A percentile compares a stretch with the other conserved stretches of the same genome.
Evolutionary conservation across 2,797 vertebrate genomes (phyloP).

Genomic region (Enteromius trimaculatus): DNA sequence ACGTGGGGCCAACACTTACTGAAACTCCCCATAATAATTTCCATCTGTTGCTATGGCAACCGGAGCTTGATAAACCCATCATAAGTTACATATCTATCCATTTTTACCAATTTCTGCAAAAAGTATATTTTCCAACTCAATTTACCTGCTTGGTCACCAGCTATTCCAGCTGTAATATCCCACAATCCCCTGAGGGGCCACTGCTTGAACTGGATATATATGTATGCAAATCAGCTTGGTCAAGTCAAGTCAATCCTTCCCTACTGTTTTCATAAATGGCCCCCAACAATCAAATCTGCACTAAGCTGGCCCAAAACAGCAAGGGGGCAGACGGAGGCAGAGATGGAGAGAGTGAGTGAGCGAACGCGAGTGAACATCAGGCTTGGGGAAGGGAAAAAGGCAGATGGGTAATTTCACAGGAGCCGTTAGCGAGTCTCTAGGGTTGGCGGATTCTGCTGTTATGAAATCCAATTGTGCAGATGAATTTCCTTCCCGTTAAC

Average conservation of each 20-base stretch:
- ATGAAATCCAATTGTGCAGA: conserved; percentile 50
- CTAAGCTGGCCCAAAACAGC: conserved; percentile 32
- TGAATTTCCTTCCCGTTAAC: conserved; percentile 55
- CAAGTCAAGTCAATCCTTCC: conserved; percentile 53
- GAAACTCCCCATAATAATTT: conserved; percentile 38
- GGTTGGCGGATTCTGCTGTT: conserved; percentile 41
- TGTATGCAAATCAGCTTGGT: conserved; percentile 56
- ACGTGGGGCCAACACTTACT: not conserved
- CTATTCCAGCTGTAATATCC: conserved; percentile 44
- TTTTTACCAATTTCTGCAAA: conserved; percentile 51
- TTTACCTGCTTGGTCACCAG: conserved; percentile 50
- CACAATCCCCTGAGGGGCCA: conserved; percentile 40
- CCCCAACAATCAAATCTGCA: conserved; percentile 50
- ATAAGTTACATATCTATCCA: conserved; percentile 45
- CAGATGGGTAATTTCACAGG: conserved; percentile 46
- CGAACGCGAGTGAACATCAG: conserved; percentile 62
- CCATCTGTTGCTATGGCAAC: conserved; percentile 39
- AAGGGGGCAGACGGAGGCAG: conserved; percentile 54
- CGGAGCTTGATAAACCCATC: conserved; percentile 28
- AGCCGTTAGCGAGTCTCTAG: conserved; percentile 47
- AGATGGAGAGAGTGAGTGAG: conserved; percentile 65
- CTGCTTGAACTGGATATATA: conserved; percentile 37
- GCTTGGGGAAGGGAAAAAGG: conserved; percentile 58
- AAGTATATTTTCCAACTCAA: conserved; percentile 52
- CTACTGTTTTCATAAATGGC: conserved; percentile 43